Evolutionary conservation across 2,888 invertebrate genomes (phyloP).

Genomic region (Xylophagus ater): DNA sequence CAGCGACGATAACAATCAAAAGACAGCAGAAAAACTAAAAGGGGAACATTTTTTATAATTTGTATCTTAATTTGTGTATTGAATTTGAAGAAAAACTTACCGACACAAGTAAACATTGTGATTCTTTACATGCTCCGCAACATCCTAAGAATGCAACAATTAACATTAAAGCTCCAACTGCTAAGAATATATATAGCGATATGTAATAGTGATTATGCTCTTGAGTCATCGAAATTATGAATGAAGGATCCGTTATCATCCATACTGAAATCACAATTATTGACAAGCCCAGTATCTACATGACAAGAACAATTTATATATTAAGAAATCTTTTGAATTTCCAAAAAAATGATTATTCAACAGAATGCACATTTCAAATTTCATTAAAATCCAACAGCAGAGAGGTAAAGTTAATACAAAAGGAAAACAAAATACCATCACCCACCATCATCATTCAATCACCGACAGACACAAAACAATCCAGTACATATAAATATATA

Average conservation of each 20-base stretch:
- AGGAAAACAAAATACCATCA: no score
- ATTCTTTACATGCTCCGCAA: conserved; percentile 68
- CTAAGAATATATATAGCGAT: conserved; percentile 60
- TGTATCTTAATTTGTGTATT: no score
- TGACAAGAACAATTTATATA: conserved; percentile 23
- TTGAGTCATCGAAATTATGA: conserved; percentile 57
- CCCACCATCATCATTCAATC: no score
- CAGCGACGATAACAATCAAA: conserved; percentile 63
- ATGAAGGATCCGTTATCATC: conserved; percentile 64
- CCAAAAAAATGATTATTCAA: no score
- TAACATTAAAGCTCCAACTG: conserved; percentile 59
- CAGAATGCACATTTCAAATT: no score
- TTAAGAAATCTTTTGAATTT: no score
- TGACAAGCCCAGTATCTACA: conserved; percentile 59
- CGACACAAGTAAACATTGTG: conserved; percentile 62
- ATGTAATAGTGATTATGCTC: conserved; percentile 49
- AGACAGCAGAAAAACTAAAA: conserved; percentile 66
- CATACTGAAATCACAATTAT: conserved; percentile 61
- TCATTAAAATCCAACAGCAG: no score
- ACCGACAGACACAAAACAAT: no score
- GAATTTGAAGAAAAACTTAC: conserved; percentile 42
- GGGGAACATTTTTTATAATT: no score
- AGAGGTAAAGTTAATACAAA: no score
- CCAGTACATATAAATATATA: no score
- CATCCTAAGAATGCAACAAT: conserved; percentile 72